Evolutionary conservation across 2,113 vertebrate species (phyloP).

Genomic region (Bufo bufo): DNA sequence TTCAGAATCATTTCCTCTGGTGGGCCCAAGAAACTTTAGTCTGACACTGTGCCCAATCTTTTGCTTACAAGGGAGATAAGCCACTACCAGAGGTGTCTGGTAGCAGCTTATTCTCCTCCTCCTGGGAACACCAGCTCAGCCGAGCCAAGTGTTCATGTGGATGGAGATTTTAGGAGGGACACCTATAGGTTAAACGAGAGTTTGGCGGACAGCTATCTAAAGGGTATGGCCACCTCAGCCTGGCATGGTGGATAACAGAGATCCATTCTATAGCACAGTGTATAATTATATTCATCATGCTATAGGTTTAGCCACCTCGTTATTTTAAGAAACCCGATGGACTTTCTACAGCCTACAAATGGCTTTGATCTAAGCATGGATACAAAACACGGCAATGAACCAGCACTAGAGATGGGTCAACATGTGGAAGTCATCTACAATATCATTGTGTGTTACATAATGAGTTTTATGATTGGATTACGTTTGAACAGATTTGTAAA

Average conservation of each 20-base stretch:
- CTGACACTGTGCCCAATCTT: no score
- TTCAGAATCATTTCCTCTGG: no score
- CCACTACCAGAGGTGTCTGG: no score
- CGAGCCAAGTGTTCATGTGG: no score
- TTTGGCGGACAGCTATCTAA: no score
- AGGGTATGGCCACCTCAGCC: no score
- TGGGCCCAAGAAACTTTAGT: no score
- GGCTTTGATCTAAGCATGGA: background rate
- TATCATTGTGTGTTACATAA: slow-evolving; percentile 22
- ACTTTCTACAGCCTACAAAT: background rate
- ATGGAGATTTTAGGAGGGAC: no score
- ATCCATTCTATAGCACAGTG: background rate
- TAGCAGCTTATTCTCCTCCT: no score
- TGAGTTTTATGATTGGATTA: slow-evolving; percentile 34
- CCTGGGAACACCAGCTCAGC: no score
- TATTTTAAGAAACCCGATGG: background rate
- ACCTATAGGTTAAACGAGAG: no score
- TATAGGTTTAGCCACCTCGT: background rate
- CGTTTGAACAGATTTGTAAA: slow-evolving; percentile 11
- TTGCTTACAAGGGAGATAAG: no score
- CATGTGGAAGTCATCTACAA: slow-evolving; percentile 45
- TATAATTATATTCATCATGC: background rate
- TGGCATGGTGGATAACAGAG: background rate
- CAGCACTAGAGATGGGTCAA: slow-evolving; percentile 33
- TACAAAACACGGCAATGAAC: background rate